Percentiles rank a stretch among this genome's conserved stretches.
These are phyloP conservation scores for Araneus ventricosus DNA, from an alignment of 1,140 invertebrate genomes.

Conservation along the genomic window DNA sequence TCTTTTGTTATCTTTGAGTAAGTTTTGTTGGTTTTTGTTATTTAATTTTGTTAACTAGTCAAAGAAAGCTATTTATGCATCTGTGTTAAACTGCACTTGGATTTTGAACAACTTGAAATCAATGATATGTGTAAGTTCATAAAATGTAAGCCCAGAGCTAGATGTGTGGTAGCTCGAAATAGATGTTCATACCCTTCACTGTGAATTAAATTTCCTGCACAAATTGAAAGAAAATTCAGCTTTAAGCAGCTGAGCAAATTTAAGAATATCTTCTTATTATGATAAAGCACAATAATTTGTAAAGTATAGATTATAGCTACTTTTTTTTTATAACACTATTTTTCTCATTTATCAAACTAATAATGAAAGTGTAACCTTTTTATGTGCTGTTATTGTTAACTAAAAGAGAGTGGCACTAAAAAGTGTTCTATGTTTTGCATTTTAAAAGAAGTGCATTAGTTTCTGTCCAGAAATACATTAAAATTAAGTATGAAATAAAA, in stretches of 20 bases:
- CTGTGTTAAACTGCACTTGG: background rate
- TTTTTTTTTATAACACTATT: conserved; percentile 5
- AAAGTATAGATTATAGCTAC: background rate
- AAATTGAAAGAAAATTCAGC: background rate
- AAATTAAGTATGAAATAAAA: too few relatives aligned
- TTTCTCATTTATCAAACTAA: background rate
- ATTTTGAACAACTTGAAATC: background rate
- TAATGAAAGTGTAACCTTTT: conserved; percentile 22
- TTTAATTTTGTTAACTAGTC: background rate
- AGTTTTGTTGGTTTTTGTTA: background rate
- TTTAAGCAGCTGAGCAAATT: conserved; percentile 6
- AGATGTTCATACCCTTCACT: conserved; percentile 18
- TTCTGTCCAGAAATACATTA: background rate
- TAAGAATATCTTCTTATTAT: conserved; percentile 25
- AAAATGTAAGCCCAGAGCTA: conserved; percentile 29
- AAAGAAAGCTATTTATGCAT: background rate
- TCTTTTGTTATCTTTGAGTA: background rate
- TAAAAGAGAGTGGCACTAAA: background rate
- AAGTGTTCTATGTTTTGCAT: conserved; percentile 53
- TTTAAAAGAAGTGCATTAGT: background rate
- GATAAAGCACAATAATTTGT: conserved; percentile 22
- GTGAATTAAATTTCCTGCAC: conserved; percentile 26
- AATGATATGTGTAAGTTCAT: background rate
- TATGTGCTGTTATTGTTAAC: conserved; percentile 6
- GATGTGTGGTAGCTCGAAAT: conserved; percentile 10